Evolutionary conservation across 2,888 invertebrate genomes (phyloP), one percentile per base, ranked within the genome.

Genomic region (Heliothis peltigera): DNA sequence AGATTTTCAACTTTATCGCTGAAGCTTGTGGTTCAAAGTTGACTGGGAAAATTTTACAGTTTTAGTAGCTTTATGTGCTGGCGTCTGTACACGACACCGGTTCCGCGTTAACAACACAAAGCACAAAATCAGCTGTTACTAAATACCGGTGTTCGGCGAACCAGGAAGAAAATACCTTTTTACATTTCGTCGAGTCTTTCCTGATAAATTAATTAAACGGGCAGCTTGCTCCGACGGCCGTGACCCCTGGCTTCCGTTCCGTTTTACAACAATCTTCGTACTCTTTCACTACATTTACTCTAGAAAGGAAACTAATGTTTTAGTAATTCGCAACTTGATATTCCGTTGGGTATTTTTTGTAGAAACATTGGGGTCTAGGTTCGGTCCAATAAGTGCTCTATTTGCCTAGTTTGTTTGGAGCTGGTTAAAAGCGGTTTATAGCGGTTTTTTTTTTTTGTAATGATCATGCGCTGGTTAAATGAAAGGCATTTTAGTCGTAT

Each of bases 151-250:
- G 43, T 52, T 58, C 44, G 22, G 46, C 35, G 1, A 44, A 60
- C 12, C 63, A 70, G 64, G 64, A 70, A 70, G 63, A 73, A 25
- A 75, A 75, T 75, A 60, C 49, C 58, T 70, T 64, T n/a, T 47
- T 21, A 25, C 53, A 59, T 62, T 75, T 54, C 56, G 19, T 60
- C 32, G 53, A 12, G 35, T 61, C 53, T 57, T 57, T 72, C 19
- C 44, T 64, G 63, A 64, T 64, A 67, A 66, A 78, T 64, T 64
- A 68, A 77, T 75, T 76, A 64, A 79, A 57, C 39, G 21, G n/a
- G 46, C 48, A 19, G 49, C 21, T 48, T 46, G 17, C 55, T 70
- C 52, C 39, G 44, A 59, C 53, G 69, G 17, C 79, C 77, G 49
- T 78, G 77, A 77, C 67, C 77, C 46, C 67, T 43, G 43, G 18